A percentile compares a stretch with the other conserved stretches of the same genome.
phyloP scores from a whole-genome alignment of 2,888 invertebrate genomes.

The Ctenicera cuprea region DNA sequence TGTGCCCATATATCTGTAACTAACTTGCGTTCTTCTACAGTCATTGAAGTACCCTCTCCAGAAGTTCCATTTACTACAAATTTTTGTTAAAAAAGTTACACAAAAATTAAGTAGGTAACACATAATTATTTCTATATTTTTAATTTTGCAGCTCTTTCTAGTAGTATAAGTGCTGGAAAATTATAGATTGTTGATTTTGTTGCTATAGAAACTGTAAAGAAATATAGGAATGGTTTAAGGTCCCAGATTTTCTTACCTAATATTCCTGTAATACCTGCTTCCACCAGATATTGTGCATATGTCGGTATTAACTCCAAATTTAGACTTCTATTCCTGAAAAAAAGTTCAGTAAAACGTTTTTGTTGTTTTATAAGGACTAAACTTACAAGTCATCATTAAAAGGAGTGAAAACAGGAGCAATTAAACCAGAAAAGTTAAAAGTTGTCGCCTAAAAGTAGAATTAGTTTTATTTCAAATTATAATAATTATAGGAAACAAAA shows the following conservation, averaged over 20 bases:
- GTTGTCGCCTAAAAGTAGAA: conserved; percentile 68
- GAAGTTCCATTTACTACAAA: conserved; percentile 85
- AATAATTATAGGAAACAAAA: background rate
- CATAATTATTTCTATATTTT: too few species aligned
- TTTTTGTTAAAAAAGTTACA: too few species aligned
- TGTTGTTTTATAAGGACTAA: conserved; percentile 1
- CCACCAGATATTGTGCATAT: conserved; percentile 80
- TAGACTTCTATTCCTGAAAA: conserved; percentile 59
- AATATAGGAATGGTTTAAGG: too few species aligned
- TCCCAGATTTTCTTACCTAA: conserved; percentile 77
- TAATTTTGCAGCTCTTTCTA: too few species aligned
- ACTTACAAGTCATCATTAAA: conserved; percentile 77
- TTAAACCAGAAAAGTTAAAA: conserved; percentile 79
- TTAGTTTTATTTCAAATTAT: background rate
- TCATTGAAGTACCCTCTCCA: conserved; percentile 84
- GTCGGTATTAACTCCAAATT: conserved; percentile 69
- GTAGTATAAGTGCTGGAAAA: too few species aligned
- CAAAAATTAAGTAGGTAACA: too few species aligned
- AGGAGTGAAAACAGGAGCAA: conserved; percentile 84
- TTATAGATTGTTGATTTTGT: too few species aligned
- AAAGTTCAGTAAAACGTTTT: conserved; percentile 45
- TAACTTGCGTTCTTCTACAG: conserved; percentile 80
- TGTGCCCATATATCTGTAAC: conserved; percentile 80
- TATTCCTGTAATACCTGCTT: conserved; percentile 79
- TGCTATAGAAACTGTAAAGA: too few species aligned